Evolutionary conservation across 2,797 vertebrate genomes (phyloP), one percentile per base, ranked within the genome.

Genomic region (Enteromius unitaeniatus): DNA sequence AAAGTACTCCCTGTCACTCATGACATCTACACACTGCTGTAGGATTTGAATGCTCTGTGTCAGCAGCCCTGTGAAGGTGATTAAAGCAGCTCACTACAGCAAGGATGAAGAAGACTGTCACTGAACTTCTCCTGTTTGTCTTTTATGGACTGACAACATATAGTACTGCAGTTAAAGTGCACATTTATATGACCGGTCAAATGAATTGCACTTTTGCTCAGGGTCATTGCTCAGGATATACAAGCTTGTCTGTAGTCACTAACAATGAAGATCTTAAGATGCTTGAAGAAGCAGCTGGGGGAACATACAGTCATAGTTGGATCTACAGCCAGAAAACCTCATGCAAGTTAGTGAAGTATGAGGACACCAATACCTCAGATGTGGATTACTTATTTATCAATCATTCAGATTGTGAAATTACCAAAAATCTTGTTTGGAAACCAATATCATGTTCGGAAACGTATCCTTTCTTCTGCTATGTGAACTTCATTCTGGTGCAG

Each of bases 171-270:
- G 40, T 34, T 13, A 86, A 23, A 21, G 37, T 68, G 4, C 60
- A 75, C 47, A 65, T 79, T 60, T 79, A 26, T 11, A 7, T 37
- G 21, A 0, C 1, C 4, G 1, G 0, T 40, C 0, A 0, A 42
- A 9, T 68, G 73, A 42, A 1, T 3, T 88, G 87, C 73, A 26
- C 1, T 1, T 15, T n/a, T 13, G 84, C 84, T 78, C 81, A 37
- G 2, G 28, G 28, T 28, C 28, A 28, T 28, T 28, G 28, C 28
- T 28, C 28, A 28, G 28, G 28, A 28, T 28, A 28, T 23, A 60
- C 45, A 65, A 86, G n/a, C 21, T 65, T 88, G 42, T 74, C 75
- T 17, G 34, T 23, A 14, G 10, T 86, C 28, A 58, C 21, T 19
- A 65, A 4, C 34, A 9, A 11, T 0, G 28, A 75, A 6, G 87